Evolutionary conservation across 2,113 vertebrate species (phyloP).

Genomic region (Lutjanus erythropterus): DNA sequence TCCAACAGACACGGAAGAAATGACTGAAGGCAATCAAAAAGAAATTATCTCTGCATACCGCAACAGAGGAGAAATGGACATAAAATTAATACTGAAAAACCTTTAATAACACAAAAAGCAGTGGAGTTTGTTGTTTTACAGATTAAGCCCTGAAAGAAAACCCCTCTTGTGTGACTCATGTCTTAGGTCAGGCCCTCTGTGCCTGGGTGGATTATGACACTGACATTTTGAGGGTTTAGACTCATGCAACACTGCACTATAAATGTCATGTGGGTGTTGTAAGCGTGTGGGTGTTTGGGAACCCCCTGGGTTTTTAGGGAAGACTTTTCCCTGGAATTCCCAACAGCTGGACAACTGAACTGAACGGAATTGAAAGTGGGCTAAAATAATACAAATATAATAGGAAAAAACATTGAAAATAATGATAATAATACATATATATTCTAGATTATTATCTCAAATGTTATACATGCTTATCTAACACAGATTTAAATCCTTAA

Average conservation of each 20-base stretch:
- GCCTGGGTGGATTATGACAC: conserved; percentile 21
- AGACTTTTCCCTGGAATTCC: conserved; percentile 8
- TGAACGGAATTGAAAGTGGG: neutral
- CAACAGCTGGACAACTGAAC: neutral
- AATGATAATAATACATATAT: neutral
- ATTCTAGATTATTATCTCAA: neutral
- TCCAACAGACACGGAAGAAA: conserved; percentile 9
- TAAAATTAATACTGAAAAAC: neutral
- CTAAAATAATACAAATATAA: neutral
- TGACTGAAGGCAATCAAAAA: neutral
- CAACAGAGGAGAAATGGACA: neutral
- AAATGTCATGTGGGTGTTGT: conserved; percentile 21
- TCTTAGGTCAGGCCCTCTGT: neutral
- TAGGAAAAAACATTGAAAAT: neutral
- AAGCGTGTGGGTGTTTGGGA: conserved; percentile 8
- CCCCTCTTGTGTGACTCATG: neutral
- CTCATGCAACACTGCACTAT: conserved; percentile 14
- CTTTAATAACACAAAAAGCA: neutral
- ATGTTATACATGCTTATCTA: too few species aligned
- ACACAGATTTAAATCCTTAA: neutral
- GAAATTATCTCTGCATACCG: neutral
- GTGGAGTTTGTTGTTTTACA: conserved; percentile 9
- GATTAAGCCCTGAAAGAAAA: conserved; percentile 4
- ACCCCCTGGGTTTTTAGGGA: conserved; percentile 10
- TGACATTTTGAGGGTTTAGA: conserved; percentile 25